These are phyloP conservation scores for Myiotriccus ornatus DNA, from an alignment of 2,797 vertebrate species.

Conservation along the genomic window DNA sequence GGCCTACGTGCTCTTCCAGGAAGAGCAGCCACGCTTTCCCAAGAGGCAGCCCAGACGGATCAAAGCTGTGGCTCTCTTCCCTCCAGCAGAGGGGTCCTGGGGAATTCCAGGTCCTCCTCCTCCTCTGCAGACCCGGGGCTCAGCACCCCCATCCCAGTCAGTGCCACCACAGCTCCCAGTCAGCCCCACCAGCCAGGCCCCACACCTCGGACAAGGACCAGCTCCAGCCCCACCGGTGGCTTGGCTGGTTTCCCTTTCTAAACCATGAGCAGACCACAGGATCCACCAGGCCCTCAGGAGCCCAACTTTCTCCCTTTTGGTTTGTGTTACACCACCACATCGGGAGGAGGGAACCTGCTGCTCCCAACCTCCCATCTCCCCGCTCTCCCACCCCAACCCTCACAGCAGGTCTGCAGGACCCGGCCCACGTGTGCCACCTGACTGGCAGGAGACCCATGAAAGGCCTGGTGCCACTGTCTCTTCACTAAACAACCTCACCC, in stretches of 20 bases:
- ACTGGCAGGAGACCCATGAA: background rate
- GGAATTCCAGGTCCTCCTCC: background rate
- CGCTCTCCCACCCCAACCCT: background rate
- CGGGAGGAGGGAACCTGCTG: background rate
- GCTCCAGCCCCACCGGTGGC: background rate
- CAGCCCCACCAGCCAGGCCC: background rate
- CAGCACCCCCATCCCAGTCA: rapidly evolving
- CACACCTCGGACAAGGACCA: rapidly evolving
- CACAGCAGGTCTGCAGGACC: background rate
- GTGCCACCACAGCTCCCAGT: rapidly evolving
- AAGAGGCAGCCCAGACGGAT: rapidly evolving
- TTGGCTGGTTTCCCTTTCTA: background rate
- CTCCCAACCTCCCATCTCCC: background rate
- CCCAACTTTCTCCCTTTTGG: background rate
- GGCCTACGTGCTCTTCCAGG: background rate
- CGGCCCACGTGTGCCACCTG: background rate
- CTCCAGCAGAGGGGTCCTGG: rapidly evolving
- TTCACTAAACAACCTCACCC: background rate
- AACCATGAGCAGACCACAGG: background rate
- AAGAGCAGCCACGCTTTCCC: background rate
- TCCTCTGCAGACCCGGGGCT: rapidly evolving
- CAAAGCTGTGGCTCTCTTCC: background rate
- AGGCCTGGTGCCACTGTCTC: background rate
- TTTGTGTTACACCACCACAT: background rate
- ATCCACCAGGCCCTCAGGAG: background rate